A percentile compares a stretch with the other conserved stretches of the same genome.
Conservation (phyloP, 2,113 vertebrate genomes). For the Rhinichthys klamathensis region DNA sequence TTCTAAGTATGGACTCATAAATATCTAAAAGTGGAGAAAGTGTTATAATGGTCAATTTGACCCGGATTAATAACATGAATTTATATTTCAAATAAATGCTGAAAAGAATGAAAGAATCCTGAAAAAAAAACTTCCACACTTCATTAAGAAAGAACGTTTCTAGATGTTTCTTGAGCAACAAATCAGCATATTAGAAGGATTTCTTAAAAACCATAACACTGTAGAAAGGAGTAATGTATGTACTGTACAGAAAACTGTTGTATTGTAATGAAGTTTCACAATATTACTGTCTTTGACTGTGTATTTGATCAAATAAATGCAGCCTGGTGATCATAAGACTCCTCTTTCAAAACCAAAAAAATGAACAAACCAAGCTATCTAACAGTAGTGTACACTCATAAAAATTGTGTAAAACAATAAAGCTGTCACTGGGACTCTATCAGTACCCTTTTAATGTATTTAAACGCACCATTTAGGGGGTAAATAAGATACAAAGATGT, state of each 20-base stretch:
- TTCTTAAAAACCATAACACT: background rate
- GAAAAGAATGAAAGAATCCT: background rate
- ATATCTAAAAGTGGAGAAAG: background rate
- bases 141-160: background rate
- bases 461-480: no score
- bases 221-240: background rate
- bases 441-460: no score
- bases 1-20: background rate
- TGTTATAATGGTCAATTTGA: background rate
- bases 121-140: background rate
- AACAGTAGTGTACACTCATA: background rate
- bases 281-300: background rate
- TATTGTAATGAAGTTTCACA: no score
- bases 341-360: background rate
- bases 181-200: background rate
- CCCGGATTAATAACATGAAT: background rate
- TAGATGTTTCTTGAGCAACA: background rate
- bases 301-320: background rate
- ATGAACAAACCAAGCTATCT: background rate
- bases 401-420: no score
- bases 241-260: no score
- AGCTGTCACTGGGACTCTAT: no score
- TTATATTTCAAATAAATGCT: background rate
- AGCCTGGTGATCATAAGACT: background rate
- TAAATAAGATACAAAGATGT: no score